These are phyloP conservation scores for Nesidiocoris tenuis DNA, from an alignment of 2,888 invertebrate genomes.

Conservation along the genomic window DNA sequence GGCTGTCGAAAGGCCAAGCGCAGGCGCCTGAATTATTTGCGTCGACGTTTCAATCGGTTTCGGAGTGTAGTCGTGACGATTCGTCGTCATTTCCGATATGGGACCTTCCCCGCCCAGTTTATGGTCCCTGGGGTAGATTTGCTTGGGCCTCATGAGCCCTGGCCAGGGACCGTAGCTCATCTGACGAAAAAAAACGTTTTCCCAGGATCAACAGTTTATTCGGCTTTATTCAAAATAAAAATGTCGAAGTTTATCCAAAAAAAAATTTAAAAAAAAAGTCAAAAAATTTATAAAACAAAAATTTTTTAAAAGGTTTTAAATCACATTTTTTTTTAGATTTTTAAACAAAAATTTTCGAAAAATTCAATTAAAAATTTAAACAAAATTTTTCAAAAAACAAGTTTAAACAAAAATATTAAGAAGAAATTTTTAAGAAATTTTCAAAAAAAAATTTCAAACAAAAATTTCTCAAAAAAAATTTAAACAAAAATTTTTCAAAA, in stretches of 20 bases:
- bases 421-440: too few species aligned
- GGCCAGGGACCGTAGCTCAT: slow-evolving; percentile 54
- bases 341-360: neutral
- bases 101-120: slow-evolving; percentile 52
- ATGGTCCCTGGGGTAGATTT: slow-evolving; percentile 52
- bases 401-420: too few species aligned
- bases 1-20: slow-evolving; percentile 52
- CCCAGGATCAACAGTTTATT: neutral
- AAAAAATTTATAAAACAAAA: too few species aligned
- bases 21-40: slow-evolving; percentile 53
- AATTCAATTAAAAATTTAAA: too few species aligned
- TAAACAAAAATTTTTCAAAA: too few species aligned
- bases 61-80: slow-evolving; percentile 53
- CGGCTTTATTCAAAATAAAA: neutral
- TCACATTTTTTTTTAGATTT: neutral
- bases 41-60: slow-evolving; percentile 52
- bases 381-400: too few species aligned
- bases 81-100: slow-evolving; percentile 54
- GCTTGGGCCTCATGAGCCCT: slow-evolving; percentile 52
- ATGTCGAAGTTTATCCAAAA: too few species aligned
- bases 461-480: too few species aligned
- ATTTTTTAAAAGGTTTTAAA: neutral
- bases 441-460: too few species aligned
- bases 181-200: slow-evolving; percentile 49
- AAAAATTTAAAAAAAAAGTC: too few species aligned